Evolutionary conservation across 2,888 invertebrate genomes (phyloP).

Genomic region (Aphodius sticticus): DNA sequence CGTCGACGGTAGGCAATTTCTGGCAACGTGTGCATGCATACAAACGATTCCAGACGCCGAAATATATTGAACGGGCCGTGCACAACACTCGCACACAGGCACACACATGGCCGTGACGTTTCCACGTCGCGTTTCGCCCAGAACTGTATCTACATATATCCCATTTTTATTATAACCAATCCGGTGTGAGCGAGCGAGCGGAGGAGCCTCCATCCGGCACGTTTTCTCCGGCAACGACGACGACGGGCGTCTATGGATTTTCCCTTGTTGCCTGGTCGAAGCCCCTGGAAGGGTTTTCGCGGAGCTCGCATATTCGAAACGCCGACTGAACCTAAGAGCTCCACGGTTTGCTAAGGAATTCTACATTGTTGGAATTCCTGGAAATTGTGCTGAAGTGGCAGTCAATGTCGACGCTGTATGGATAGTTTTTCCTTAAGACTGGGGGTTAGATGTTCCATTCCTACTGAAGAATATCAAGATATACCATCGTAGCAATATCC

Average conservation of each 20-base stretch:
- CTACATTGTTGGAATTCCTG: background rate
- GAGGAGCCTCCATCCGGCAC: background rate
- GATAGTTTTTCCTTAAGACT: too few species aligned
- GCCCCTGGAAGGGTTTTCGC: background rate
- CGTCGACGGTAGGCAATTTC: constrained; percentile 43
- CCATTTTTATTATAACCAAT: constrained; percentile 61
- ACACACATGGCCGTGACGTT: constrained; percentile 58
- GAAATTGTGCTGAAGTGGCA: background rate
- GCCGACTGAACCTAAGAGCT: background rate
- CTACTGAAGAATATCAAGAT: too few species aligned
- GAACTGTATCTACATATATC: constrained; percentile 58
- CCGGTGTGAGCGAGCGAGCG: constrained; percentile 50
- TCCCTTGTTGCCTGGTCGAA: background rate
- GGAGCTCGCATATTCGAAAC: background rate
- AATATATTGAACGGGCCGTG: constrained; percentile 45
- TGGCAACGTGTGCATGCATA: constrained; percentile 42
- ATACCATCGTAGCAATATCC: too few species aligned
- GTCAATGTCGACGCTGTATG: too few species aligned
- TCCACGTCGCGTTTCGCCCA: constrained; percentile 55
- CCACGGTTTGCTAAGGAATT: background rate
- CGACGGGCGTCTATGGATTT: constrained; percentile 4
- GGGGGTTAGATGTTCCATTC: too few species aligned
- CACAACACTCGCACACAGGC: constrained; percentile 42
- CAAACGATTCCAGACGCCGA: constrained; percentile 29
- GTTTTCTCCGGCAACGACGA: background rate